phyloP scores from a whole-genome alignment of 2,113 vertebrate genomes.

The Melospiza georgiana region DNA sequence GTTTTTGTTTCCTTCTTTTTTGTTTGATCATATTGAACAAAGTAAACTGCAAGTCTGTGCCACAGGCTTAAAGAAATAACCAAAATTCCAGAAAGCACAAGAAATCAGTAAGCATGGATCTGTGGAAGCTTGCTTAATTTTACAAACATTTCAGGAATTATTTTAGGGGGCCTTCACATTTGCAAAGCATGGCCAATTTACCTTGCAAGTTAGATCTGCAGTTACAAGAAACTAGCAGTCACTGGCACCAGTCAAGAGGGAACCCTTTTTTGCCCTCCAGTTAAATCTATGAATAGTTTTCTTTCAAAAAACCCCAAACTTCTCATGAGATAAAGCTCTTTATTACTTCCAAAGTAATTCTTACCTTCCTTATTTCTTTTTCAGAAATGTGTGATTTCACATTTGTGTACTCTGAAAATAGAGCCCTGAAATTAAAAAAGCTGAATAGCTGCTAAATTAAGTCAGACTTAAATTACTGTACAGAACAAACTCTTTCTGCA shows the following conservation, averaged over 20 bases:
- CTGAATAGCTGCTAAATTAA: not conserved
- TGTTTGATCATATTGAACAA: not conserved
- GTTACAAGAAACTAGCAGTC: not conserved
- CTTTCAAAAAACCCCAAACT: not conserved
- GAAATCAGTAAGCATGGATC: not conserved
- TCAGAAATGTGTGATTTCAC: not conserved
- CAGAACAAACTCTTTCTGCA: not conserved
- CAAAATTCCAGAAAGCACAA: not conserved
- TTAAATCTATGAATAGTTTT: accelerated
- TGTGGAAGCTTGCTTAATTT: not conserved
- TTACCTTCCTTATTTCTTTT: not conserved
- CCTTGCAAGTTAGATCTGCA: not conserved
- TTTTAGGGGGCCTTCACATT: not conserved
- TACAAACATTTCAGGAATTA: not conserved
- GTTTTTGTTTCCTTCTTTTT: not conserved
- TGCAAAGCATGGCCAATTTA: not conserved
- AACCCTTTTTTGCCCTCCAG: not conserved
- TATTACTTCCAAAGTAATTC: not conserved
- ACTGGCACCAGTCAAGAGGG: not conserved
- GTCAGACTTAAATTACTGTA: not conserved
- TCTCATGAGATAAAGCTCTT: not conserved
- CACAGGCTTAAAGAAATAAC: not conserved
- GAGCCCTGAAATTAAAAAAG: not conserved
- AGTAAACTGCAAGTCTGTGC: not conserved
- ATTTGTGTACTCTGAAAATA: not conserved